These are phyloP conservation scores for Eristalis tenax DNA, from an alignment of 2,888 invertebrate genomes.

Conservation along the genomic window DNA sequence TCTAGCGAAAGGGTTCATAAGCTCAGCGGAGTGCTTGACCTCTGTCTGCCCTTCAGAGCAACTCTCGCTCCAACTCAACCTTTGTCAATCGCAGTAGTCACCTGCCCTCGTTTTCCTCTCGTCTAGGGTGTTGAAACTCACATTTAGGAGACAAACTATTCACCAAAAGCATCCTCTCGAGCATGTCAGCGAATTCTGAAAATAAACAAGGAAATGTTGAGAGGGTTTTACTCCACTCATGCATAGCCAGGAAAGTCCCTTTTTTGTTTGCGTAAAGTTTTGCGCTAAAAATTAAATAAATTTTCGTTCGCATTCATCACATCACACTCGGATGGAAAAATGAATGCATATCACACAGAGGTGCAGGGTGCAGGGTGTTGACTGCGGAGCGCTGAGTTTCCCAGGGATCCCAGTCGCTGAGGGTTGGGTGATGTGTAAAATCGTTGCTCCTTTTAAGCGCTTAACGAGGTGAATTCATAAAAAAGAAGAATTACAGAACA, in stretches of 20 bases:
- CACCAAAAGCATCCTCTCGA: not conserved
- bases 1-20: no score
- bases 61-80: no score
- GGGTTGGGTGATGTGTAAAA: slow-evolving; percentile 10
- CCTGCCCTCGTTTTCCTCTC: no score
- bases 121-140: no score
- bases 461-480: slow-evolving; percentile 64
- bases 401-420: not conserved
- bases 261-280: slow-evolving; percentile 24
- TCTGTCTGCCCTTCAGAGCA: no score
- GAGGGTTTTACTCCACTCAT: not conserved
- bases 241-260: slow-evolving; percentile 3
- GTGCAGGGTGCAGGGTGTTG: not conserved
- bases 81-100: no score
- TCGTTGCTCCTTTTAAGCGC: slow-evolving; percentile 68
- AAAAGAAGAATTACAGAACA: slow-evolving; percentile 10
- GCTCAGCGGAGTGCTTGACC: no score
- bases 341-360: slow-evolving; percentile 23
- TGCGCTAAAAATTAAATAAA: slow-evolving; percentile 65
- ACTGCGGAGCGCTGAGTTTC: not conserved
- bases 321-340: slow-evolving; percentile 59
- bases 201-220: no score
- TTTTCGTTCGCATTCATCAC: slow-evolving; percentile 62
- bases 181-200: not conserved
- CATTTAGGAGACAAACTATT: no score